These are phyloP conservation scores for Burhinus oedicnemus DNA, from an alignment of 2,113 vertebrate species.

Conservation along the genomic window DNA sequence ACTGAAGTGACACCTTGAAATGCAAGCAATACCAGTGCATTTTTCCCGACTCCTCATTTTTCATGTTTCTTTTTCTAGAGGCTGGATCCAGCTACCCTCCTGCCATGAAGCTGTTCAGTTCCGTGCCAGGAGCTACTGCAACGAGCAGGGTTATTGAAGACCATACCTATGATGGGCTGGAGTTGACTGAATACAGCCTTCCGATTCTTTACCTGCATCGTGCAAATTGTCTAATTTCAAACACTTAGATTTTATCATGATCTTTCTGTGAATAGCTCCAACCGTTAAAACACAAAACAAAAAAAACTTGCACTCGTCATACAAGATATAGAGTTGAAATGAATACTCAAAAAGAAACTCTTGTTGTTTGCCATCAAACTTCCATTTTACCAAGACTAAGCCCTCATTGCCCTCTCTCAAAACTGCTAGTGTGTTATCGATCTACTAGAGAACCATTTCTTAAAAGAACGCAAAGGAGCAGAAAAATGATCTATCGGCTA, in stretches of 20 bases:
- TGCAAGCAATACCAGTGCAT: background rate
- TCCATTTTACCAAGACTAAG: background rate
- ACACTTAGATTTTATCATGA: background rate
- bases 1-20: background rate
- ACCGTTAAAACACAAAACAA: background rate
- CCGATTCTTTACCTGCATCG: background rate
- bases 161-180: no score
- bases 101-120: background rate
- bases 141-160: background rate
- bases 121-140: background rate
- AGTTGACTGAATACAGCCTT: background rate
- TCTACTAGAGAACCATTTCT: background rate
- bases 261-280: background rate
- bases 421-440: rapidly evolving
- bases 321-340: background rate
- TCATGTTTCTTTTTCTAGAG: background rate
- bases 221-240: background rate
- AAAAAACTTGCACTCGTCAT: background rate
- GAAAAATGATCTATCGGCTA: background rate
- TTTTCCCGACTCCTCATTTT: background rate
- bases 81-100: background rate
- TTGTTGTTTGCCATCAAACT: background rate
- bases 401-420: background rate
- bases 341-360: background rate
- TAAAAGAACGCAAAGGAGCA: background rate